Evolutionary conservation across 2,888 invertebrate genomes (phyloP).

Genomic region (Stenolophus ochropezus): DNA sequence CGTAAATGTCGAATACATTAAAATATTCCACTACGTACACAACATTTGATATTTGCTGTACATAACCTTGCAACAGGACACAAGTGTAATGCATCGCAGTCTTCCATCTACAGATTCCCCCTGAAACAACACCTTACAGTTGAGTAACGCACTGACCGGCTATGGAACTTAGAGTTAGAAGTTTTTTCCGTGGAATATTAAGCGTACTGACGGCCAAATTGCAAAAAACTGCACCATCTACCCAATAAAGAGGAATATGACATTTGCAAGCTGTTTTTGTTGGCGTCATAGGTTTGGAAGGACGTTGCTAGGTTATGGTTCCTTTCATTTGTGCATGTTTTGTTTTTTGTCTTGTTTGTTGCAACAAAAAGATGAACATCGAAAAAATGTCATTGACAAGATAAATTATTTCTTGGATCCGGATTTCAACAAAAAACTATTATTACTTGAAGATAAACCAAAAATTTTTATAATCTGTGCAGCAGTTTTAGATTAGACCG

Average conservation of each 20-base stretch:
- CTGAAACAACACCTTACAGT: not conserved
- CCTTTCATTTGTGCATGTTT: slow-evolving; percentile 16
- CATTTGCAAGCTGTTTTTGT: slow-evolving; percentile 31
- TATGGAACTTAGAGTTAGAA: slow-evolving; percentile 42
- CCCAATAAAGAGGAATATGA: slow-evolving; percentile 41
- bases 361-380: not conserved
- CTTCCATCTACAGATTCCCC: not conserved
- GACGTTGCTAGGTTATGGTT: slow-evolving; percentile 47
- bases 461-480: no score
- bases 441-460: no score
- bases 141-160: not conserved
- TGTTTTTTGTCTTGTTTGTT: slow-evolving; percentile 15
- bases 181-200: slow-evolving; percentile 46
- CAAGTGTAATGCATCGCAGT: slow-evolving; percentile 52
- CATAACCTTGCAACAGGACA: slow-evolving; percentile 55
- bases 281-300: slow-evolving; percentile 19
- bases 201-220: slow-evolving; percentile 21
- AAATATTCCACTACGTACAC: slow-evolving; percentile 52
- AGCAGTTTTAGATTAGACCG: no score
- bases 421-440: no score
- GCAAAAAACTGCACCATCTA: slow-evolving; percentile 28
- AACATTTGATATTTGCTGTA: slow-evolving; percentile 49
- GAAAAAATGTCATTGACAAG: not conserved
- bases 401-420: no score
- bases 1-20: slow-evolving; percentile 47